phyloP scores from a whole-genome alignment of 1,140 invertebrate genomes.

The Streblospio benedicti region DNA sequence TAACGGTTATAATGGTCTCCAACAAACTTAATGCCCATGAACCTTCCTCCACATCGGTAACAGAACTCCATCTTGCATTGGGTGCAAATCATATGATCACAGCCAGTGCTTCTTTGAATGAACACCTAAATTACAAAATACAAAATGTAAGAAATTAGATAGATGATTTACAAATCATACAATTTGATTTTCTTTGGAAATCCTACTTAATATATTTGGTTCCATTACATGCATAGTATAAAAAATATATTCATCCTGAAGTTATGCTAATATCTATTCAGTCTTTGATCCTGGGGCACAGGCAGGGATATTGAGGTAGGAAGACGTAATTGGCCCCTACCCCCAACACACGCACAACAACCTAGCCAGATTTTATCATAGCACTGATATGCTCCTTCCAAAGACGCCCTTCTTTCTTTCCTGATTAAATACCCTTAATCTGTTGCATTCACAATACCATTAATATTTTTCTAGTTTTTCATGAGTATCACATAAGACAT shows the following conservation, averaged over 20 bases:
- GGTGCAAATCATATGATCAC: constrained; percentile 49
- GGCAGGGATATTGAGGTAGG: neutral
- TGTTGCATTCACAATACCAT: too few species aligned
- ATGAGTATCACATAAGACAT: too few species aligned
- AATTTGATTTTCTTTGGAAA: neutral
- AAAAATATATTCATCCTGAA: neutral
- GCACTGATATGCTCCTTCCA: too few species aligned
- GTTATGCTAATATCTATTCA: neutral
- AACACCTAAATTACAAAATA: constrained; percentile 36
- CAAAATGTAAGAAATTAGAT: neutral
- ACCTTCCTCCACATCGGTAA: constrained; percentile 46
- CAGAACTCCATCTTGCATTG: constrained; percentile 47
- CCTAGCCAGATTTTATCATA: too few species aligned
- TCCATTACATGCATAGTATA: neutral
- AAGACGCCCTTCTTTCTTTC: too few species aligned
- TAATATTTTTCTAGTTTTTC: too few species aligned
- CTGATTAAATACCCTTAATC: too few species aligned
- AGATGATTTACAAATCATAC: neutral
- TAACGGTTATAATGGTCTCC: constrained; percentile 47
- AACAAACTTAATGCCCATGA: constrained; percentile 41
- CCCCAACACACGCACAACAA: too few species aligned
- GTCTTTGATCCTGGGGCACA: neutral
- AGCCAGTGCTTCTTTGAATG: constrained; percentile 46
- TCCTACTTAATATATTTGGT: neutral
- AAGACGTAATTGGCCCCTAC: too few species aligned